Evolutionary conservation across 1,140 invertebrate species (phyloP), one percentile per base, ranked within the genome.

Genomic region (Ceratoteleas bidentatus): DNA sequence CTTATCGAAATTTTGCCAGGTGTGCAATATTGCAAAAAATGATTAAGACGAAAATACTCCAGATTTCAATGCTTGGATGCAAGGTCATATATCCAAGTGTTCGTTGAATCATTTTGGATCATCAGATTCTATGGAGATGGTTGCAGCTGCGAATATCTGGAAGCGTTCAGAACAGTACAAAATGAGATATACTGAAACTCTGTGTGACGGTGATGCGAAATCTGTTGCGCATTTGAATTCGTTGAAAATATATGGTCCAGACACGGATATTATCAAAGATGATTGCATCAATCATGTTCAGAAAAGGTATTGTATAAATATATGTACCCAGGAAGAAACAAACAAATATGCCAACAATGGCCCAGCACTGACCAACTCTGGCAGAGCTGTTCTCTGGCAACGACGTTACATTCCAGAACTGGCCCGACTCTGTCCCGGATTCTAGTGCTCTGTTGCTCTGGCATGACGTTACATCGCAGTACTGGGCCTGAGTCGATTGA

Each of bases 201-300:
- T 75, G 2, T 16, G 52, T n/a, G 69, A 73, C 58, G 61, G 70
- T 47, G 60, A 65, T 65, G 36, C 33, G 0, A 65, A 65, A 36
- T 58, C 61, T 8, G 64, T 60, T 60, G n/a, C 61, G 10, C 72
- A 66, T 60, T 38, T 75, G 15, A 53, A 65, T 24, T 33, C 2
- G 34, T 13, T 75, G 4, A 16, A 75, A 45, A 9, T 75, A 0
- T 75, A 75, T 36, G 45, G 13, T 13, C 40, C 50, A 16, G 72
- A 24, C 14, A n/a, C 36, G 36, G 33, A 65, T 14, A 56, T 62
- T 34, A 14, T 33, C 6, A 73, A 62, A 15, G 57, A 73, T 16
- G 58, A 73, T n/a, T 73, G 69, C 10, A 43, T 74, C n/a, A 74
- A 64, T 8, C 70, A 74, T 32, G 43, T 73, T 1, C 49, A 24